These are phyloP conservation scores for Protonemura montana DNA, from an alignment of 2,888 invertebrate genomes.

Conservation along the genomic window DNA sequence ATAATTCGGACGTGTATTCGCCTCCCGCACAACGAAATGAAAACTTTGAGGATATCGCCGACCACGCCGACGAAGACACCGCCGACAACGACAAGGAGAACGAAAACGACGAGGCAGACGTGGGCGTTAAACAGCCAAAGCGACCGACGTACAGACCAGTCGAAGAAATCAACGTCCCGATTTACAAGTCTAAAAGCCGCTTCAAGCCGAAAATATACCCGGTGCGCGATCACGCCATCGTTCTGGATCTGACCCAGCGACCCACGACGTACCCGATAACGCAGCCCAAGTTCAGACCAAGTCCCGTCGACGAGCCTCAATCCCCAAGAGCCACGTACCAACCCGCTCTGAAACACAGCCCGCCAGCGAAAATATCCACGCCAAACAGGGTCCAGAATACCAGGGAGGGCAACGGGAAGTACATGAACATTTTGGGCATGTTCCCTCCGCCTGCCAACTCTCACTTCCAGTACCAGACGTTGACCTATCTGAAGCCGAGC, in stretches of 20 bases:
- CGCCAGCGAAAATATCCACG: background rate
- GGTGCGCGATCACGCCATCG: background rate
- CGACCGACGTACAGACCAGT: background rate
- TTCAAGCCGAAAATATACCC: background rate
- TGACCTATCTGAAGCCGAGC: constrained; percentile 21
- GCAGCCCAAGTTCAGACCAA: constrained; percentile 14
- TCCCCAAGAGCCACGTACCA: too few species aligned
- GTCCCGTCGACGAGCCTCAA: background rate
- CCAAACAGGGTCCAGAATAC: background rate
- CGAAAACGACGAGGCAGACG: background rate
- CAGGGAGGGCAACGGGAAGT: background rate
- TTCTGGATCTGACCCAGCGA: background rate
- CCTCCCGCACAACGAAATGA: background rate
- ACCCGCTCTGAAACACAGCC: background rate
- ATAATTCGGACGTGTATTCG: background rate
- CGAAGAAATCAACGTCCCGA: background rate
- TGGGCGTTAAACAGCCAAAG: background rate
- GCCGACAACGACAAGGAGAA: background rate
- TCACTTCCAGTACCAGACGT: constrained; percentile 33
- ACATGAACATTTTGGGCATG: constrained; percentile 22
- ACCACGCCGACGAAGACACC: background rate
- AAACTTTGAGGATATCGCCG: constrained; percentile 4
- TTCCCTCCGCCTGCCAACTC: constrained; percentile 17
- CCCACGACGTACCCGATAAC: background rate
- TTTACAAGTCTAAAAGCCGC: background rate